These are phyloP conservation scores for Puffinus mauretanicus DNA, from an alignment of 2,113 vertebrate genomes.

Conservation along the genomic window DNA sequence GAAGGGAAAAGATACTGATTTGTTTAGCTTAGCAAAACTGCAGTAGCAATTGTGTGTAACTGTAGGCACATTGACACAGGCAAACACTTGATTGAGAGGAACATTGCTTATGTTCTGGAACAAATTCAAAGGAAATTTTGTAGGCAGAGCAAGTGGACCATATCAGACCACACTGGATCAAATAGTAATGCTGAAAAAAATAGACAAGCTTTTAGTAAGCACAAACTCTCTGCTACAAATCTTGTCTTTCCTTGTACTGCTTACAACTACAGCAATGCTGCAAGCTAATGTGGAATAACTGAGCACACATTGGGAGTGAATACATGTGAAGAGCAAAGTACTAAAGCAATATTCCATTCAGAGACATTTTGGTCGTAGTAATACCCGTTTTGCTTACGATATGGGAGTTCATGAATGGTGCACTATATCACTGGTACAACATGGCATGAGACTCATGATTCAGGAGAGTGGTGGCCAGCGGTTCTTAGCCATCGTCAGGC, in stretches of 20 bases:
- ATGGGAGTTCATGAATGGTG: not conserved
- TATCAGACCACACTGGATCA: not conserved
- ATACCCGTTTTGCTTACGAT: fast-evolving
- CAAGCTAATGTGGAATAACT: not conserved
- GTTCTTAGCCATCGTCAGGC: not conserved
- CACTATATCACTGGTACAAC: fast-evolving
- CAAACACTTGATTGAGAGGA: not conserved
- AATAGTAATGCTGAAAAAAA: not conserved
- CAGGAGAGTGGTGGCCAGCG: not conserved
- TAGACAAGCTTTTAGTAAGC: not conserved
- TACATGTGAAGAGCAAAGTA: not conserved
- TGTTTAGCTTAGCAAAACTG: not conserved
- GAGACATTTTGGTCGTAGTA: not conserved
- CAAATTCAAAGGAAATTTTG: not conserved
- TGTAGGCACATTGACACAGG: not conserved
- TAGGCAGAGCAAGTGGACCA: not conserved
- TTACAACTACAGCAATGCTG: not conserved
- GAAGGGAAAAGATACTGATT: not conserved
- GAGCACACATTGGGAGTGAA: not conserved
- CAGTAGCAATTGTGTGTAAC: not conserved
- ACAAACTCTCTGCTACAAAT: not conserved
- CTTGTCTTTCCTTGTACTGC: not conserved
- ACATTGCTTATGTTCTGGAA: not conserved
- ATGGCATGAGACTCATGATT: fast-evolving
- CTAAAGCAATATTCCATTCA: not conserved